Conservation (phyloP, 2,113 vertebrate species). For the Hypocryptadius cinnamomeus region DNA sequence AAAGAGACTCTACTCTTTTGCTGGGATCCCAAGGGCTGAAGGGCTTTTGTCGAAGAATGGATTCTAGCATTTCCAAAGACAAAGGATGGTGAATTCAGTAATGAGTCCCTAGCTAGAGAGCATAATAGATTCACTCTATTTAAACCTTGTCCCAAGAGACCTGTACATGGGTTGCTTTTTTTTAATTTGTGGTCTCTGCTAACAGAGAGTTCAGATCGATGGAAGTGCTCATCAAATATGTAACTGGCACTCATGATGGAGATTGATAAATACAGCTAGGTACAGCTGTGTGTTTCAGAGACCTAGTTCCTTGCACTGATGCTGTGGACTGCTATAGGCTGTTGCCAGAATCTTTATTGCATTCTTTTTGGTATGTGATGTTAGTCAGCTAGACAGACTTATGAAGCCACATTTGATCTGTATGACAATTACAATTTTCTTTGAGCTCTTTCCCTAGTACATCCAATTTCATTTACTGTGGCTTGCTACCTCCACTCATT, state of each 20-base stretch:
- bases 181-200: background rate
- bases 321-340: background rate
- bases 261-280: background rate
- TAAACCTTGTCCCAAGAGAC: background rate
- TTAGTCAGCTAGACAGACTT: background rate
- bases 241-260: background rate
- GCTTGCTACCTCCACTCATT: background rate
- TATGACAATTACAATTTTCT: background rate
- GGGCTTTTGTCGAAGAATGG: background rate
- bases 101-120: slow-evolving; percentile 6
- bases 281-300: background rate
- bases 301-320: background rate
- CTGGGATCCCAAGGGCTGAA: background rate
- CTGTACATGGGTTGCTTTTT: background rate
- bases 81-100: background rate
- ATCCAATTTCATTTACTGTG: background rate
- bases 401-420: background rate
- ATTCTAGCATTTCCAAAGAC: slow-evolving; percentile 9
- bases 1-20: background rate
- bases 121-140: background rate
- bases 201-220: background rate
- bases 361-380: background rate
- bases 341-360: background rate
- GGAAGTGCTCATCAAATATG: background rate
- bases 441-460: background rate